Conservation (phyloP, 2,888 invertebrate species). For the Eledone cirrhosa region DNA sequence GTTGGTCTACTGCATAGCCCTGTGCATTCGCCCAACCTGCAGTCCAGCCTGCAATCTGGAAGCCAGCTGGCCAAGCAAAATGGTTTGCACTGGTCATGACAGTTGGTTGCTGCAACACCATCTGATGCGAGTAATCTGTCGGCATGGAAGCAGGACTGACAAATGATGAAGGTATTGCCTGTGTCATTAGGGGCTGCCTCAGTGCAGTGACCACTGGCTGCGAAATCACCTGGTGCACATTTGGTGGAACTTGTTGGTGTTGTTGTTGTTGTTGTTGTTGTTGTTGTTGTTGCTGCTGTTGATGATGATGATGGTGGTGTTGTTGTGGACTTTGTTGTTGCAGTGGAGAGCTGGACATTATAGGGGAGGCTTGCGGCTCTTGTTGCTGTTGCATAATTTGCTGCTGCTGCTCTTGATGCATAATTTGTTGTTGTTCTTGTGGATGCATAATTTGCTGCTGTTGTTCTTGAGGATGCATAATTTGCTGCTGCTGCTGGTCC, state of each 20-base stretch:
- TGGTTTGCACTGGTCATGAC: constrained; percentile 13
- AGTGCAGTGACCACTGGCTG: neutral
- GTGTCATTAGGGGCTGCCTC: neutral
- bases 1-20: constrained; percentile 4
- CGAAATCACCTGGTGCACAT: neutral
- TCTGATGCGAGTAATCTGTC: neutral
- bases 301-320: neutral
- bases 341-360: neutral
- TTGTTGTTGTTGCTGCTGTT: neutral
- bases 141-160: neutral
- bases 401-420: constrained; percentile 15
- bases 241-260: neutral
- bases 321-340: neutral
- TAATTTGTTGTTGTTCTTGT: neutral
- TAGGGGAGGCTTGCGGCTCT: neutral
- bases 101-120: neutral
- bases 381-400: neutral
- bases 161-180: neutral
- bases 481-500: too few relatives aligned
- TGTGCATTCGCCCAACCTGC: neutral
- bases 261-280: neutral
- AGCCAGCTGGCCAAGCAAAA: neutral
- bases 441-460: too few relatives aligned
- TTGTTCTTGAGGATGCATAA: too few relatives aligned
- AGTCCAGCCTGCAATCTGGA: neutral